Conservation (phyloP, 1,140 invertebrate genomes). For the Coptotermes formosanus region DNA sequence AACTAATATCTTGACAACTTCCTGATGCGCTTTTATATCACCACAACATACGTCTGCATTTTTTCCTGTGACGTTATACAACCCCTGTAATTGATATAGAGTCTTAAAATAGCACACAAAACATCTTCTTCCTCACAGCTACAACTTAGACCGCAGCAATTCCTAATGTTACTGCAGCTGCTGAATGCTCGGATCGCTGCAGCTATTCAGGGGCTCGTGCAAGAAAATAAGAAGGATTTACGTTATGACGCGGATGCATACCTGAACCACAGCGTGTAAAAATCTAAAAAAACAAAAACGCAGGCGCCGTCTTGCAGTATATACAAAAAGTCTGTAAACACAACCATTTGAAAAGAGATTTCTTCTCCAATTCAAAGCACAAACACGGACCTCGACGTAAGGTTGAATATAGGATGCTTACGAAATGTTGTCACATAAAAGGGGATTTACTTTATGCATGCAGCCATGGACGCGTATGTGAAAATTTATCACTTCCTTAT, state of each 20-base stretch:
- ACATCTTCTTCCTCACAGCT: too few species aligned
- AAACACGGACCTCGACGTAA: neutral
- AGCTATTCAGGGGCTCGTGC: neutral
- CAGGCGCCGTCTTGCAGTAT: neutral
- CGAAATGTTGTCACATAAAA: neutral
- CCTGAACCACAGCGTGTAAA: neutral
- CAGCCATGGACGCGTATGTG: neutral
- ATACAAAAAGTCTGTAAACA: neutral
- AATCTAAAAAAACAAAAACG: neutral
- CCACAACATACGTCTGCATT: too few species aligned
- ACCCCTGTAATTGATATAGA: too few species aligned
- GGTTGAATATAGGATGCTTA: neutral
- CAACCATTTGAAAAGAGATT: neutral
- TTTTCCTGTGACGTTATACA: too few species aligned
- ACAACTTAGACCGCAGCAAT: too few species aligned
- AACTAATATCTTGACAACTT: too few species aligned
- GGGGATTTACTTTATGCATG: neutral
- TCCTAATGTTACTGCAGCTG: too few species aligned
- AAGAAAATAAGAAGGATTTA: neutral
- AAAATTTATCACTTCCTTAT: neutral
- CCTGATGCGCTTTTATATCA: too few species aligned
- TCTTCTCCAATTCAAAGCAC: neutral
- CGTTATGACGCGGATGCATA: neutral
- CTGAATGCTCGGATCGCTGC: neutral
- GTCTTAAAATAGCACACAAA: too few species aligned